phyloP scores from a whole-genome alignment of 2,113 vertebrate species.

The Ibidorhyncha struthersii region DNA sequence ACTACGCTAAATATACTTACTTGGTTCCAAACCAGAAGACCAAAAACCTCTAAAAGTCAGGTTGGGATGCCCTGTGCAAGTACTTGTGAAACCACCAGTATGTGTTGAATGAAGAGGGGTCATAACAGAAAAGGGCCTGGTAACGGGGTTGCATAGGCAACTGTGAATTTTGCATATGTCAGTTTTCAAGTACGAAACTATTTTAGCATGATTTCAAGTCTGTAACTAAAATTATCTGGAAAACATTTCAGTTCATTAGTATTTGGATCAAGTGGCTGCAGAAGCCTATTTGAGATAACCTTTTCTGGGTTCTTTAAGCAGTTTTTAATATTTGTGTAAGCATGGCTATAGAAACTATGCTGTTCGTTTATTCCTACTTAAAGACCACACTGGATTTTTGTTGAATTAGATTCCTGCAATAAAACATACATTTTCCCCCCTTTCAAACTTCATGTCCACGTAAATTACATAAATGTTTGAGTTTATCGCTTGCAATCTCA shows the following conservation, averaged over 20 bases:
- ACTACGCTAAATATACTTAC: background rate
- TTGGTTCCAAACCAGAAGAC: background rate
- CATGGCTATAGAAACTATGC: background rate
- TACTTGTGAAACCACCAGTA: background rate
- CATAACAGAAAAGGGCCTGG: background rate
- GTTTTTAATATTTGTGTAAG: background rate
- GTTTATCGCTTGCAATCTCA: background rate
- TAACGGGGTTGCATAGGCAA: background rate
- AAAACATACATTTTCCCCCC: fast-evolving
- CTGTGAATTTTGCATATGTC: background rate
- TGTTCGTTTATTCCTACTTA: background rate
- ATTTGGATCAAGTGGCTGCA: background rate
- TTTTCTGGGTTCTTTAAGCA: background rate
- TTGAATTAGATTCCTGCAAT: background rate
- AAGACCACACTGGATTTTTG: background rate
- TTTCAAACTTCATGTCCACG: background rate
- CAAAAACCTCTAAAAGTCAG: background rate
- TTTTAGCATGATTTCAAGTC: background rate
- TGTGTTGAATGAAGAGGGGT: background rate
- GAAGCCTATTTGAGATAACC: background rate
- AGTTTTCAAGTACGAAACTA: background rate
- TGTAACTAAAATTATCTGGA: background rate
- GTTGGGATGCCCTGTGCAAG: background rate
- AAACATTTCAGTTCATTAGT: background rate
- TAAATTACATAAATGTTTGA: background rate